A percentile compares a stretch with the other conserved stretches of the same genome.
phyloP scores from a whole-genome alignment of 2,113 vertebrate genomes.

The Promerops cafer region DNA sequence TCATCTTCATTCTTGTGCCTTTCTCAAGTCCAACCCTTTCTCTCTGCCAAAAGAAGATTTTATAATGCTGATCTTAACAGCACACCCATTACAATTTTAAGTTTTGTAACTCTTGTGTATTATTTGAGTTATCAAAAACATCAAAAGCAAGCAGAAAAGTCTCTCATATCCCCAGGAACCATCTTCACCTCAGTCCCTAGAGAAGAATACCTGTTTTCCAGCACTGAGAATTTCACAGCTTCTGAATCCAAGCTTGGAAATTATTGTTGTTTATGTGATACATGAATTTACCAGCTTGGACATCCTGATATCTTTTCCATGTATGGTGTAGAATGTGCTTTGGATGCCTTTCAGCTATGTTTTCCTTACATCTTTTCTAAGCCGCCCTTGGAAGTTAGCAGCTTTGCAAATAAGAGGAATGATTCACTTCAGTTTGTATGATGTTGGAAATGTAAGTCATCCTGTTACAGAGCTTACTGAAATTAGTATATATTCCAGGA shows the following conservation, averaged over 20 bases:
- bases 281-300: neutral
- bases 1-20: neutral
- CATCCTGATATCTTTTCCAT: neutral
- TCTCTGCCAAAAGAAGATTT: neutral
- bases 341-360: neutral
- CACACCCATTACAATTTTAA: neutral
- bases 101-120: neutral
- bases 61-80: neutral
- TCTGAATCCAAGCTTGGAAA: neutral
- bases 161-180: neutral
- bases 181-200: neutral
- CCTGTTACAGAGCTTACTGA: neutral
- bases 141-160: neutral
- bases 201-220: neutral
- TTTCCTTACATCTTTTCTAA: neutral
- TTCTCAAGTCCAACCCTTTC: neutral
- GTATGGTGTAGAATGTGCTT: neutral
- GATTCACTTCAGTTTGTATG: neutral
- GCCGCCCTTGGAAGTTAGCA: neutral
- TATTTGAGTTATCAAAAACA: neutral
- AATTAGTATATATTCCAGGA: neutral
- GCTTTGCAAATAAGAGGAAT: constrained; percentile 6
- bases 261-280: neutral
- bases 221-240: neutral
- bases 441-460: neutral